These are phyloP conservation scores for Drosophila murphyi DNA, from an alignment of 1,140 invertebrate species.

Conservation along the genomic window DNA sequence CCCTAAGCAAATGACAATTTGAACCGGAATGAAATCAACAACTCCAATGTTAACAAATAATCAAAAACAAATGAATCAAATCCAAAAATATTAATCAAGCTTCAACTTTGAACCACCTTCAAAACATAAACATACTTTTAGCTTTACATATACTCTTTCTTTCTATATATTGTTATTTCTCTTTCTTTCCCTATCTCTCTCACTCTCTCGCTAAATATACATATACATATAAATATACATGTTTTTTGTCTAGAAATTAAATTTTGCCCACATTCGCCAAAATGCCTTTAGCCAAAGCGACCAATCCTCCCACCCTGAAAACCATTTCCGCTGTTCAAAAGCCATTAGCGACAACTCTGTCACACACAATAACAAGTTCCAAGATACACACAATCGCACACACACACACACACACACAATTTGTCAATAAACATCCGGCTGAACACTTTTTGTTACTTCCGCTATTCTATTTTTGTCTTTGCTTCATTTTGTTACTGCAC, in stretches of 20 bases:
- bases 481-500: conserved; percentile 46
- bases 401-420: conserved; percentile 5
- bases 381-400: conserved; percentile 13
- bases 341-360: conserved; percentile 28
- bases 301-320: neutral
- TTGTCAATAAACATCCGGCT: conserved; percentile 14
- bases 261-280: conserved; percentile 17
- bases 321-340: conserved; percentile 27
- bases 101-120: conserved; percentile 18
- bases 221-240: conserved; percentile 3
- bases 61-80: conserved; percentile 64
- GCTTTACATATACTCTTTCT: conserved; percentile 6
- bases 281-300: conserved; percentile 26
- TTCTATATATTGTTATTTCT: neutral
- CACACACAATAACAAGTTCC: conserved; percentile 1
- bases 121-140: conserved; percentile 8
- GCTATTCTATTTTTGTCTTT: conserved; percentile 46
- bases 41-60: neutral
- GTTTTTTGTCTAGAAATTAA: conserved; percentile 23
- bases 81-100: conserved; percentile 46
- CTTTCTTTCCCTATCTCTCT: conserved; percentile 7
- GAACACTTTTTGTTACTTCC: conserved; percentile 38
- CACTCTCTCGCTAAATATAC: neutral
- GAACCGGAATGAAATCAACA: conserved; percentile 29
- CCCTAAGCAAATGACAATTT: neutral